Evolutionary conservation across 2,888 invertebrate genomes (phyloP), one percentile per base, ranked within the genome.

Genomic region (Ophion slaviceki): DNA sequence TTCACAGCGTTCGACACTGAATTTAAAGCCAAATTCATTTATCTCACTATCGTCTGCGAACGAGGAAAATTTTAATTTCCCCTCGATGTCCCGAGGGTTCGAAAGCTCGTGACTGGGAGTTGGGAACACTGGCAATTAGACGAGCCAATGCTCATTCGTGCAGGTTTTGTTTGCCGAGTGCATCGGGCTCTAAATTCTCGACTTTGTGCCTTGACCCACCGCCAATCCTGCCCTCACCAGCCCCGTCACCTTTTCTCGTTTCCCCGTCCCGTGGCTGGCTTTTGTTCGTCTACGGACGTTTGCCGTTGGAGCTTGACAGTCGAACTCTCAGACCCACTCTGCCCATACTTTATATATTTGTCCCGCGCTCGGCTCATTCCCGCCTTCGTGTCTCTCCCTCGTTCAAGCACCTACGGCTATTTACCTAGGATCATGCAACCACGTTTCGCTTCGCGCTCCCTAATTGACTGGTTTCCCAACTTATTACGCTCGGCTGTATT

Each of bases 381-480:
- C 53, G 53, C 67, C 67, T 28, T 53, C 57, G 62, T 82, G 70
- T 82, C 83, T 86, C 68, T 79, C 81, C 84, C 88, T 88, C 90
- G 90, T 91, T 91, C 90, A 91, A 92, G 92, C 92, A 93, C 92
- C 92, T 92, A 91, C 90, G 90, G 88, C 88, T 92, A 90, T 92
- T 93, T 93, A 89, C 88, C 92, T 92, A 92, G 92, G 92, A 91
- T 91, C 87, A 87, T 75, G 67, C 24, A 10, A 47, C 57, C 47
- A 78, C 68, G 74, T 72, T 75, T 24, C 78, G 72, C 79, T 86
- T 88, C 87, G 87, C 88, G 87, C 88, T 89, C 89, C 91, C 90
- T 93, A 92, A 93, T 93, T 92, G 90, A 92, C 92, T 90, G 90
- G 91, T 91, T 92, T 90, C 80, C 75, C 89, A 89, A 92, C 91